Conservation (phyloP, 2,888 invertebrate genomes). For the Endotricha flammealis region DNA sequence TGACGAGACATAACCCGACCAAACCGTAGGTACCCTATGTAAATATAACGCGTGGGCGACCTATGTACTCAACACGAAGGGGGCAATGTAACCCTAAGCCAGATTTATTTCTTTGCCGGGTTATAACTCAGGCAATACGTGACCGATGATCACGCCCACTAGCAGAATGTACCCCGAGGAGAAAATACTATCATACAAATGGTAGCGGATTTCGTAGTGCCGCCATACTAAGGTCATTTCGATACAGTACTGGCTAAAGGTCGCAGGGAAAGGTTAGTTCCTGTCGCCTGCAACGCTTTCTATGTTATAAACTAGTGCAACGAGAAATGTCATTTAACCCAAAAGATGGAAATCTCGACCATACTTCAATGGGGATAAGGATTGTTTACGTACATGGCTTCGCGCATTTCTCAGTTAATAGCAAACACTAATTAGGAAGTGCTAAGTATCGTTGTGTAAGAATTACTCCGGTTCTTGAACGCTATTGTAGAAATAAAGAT, state of each 20-base stretch:
- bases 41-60: conserved; percentile 43
- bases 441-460: not conserved
- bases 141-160: conserved; percentile 71
- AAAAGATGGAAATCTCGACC: not conserved
- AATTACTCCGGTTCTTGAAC: not conserved
- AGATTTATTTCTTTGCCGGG: conserved; percentile 64
- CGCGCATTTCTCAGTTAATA: not conserved
- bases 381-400: not conserved
- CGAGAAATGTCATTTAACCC: conserved; percentile 4
- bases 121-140: conserved; percentile 71
- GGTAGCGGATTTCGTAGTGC: conserved; percentile 59
- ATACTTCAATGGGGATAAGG: not conserved
- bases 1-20: not conserved
- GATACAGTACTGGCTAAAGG: conserved; percentile 58
- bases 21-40: conserved; percentile 13
- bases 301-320: conserved; percentile 65
- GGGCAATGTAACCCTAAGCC: conserved; percentile 37
- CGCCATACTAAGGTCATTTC: conserved; percentile 57
- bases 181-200: conserved; percentile 58
- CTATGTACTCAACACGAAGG: conserved; percentile 40
- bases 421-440: conserved; percentile 1
- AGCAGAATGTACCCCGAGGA: conserved; percentile 21
- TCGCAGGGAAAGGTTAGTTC: conserved; percentile 64
- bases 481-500: not conserved
- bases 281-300: conserved; percentile 62